Conservation (phyloP, 2,888 invertebrate species). For the Selenia dentaria region DNA sequence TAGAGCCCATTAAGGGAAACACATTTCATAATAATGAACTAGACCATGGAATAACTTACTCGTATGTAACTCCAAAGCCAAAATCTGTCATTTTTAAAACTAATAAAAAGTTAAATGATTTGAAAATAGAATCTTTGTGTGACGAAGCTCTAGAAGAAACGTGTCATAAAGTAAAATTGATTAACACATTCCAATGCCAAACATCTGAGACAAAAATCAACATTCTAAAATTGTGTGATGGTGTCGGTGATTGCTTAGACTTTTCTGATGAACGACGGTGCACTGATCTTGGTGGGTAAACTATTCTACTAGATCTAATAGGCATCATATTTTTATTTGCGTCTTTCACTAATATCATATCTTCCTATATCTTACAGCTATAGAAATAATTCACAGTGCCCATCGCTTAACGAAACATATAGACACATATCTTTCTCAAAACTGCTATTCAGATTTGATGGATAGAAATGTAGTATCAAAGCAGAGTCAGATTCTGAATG, state of each 20-base stretch:
- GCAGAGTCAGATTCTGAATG: constrained; percentile 44
- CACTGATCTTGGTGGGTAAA: constrained; percentile 46
- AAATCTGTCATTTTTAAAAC: neutral
- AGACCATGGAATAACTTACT: neutral
- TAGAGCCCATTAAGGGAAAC: neutral
- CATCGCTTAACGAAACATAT: constrained; percentile 44
- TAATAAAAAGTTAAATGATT: constrained; percentile 6
- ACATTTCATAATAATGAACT: constrained; percentile 1
- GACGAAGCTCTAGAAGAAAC: constrained; percentile 36
- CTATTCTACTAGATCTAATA: neutral
- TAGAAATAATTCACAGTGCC: constrained; percentile 44
- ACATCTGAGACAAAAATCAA: constrained; percentile 33
- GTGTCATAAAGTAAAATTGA: constrained; percentile 49
- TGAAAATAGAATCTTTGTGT: constrained; percentile 27
- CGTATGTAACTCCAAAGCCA: neutral
- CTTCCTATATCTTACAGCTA: constrained; percentile 43
- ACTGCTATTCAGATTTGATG: constrained; percentile 43
- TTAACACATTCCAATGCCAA: constrained; percentile 52
- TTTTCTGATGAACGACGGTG: constrained; percentile 63
- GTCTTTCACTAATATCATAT: neutral
- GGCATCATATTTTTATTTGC: neutral
- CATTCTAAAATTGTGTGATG: constrained; percentile 60
- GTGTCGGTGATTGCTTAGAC: constrained; percentile 53
- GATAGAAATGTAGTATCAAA: constrained; percentile 38
- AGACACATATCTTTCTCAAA: constrained; percentile 40